Conservation (phyloP, 1,140 invertebrate genomes). For the Ceratosolen solmsi region DNA sequence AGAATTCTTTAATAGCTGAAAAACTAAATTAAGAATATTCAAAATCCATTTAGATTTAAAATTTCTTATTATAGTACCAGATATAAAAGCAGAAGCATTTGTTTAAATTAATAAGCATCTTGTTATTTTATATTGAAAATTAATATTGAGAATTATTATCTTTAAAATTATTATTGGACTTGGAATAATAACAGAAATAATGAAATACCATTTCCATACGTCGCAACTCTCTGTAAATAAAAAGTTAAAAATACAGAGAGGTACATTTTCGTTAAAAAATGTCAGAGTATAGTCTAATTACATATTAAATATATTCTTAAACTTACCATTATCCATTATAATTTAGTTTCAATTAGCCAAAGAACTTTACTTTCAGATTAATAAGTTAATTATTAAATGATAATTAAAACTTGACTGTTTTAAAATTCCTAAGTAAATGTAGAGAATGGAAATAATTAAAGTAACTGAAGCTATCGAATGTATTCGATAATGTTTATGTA, state of each 20-base stretch:
- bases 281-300: too few species aligned
- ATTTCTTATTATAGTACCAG: conserved; percentile 98
- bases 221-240: neutral
- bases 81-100: conserved; percentile 93
- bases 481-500: too few species aligned
- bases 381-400: neutral
- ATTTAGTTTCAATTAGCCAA: neutral
- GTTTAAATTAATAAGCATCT: conserved; percentile 93
- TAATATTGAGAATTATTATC: neutral
- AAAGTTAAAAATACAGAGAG: neutral
- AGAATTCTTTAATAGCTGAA: conserved; percentile 90
- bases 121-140: conserved; percentile 75
- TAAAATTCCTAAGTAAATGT: neutral
- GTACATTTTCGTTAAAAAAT: too few species aligned
- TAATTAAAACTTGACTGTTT: neutral
- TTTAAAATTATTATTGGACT: neutral
- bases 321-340: conserved; percentile 2
- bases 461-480: too few species aligned
- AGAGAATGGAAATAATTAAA: neutral
- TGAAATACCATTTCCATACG: neutral
- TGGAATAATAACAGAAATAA: neutral
- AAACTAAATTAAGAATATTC: conserved; percentile 86
- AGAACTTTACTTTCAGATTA: neutral
- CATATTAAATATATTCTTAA: neutral
- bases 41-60: conserved; percentile 98